Base-by-base conservation (phyloP, 1,140 invertebrate genomes). In the Laodelphax striatellus region DNA sequence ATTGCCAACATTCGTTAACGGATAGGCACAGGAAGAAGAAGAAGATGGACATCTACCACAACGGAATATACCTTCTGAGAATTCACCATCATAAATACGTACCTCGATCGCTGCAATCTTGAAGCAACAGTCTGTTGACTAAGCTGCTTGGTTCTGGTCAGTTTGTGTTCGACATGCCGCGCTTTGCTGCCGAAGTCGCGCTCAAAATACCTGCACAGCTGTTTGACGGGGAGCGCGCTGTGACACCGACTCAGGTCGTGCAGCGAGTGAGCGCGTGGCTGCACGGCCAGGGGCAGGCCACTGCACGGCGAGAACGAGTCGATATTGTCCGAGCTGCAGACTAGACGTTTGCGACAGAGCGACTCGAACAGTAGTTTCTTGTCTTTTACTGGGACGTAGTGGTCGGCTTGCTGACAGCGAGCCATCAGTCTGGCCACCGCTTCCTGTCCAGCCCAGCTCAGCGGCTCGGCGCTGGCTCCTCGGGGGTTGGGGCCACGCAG, bases 141-240 rank as follows among this genome's bases (percentile, higher is more conserved):
- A 38, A 38, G 34, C 34, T 38, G 34, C 34, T 38, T 38, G 34
- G 34, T 9, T 38, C 11, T 38, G 34, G 34, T 2, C 11, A 38
- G 4, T 38, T 13, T 38, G 34, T 38, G 10, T 3, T 31, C 13
- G 8, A n/a, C 10, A 8, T 38, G 34, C 3, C 34, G 34, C 9
- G 34, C 34, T 50, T 50, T 42, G 42, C n/a, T n/a, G 16, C 24
- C 42, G 57, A 17, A 31, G 44, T 24, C 44, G 46, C 70, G 71
- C 58, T 82, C 80, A 64, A 82, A 82, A 60, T 81, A 79, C 63
- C 80, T 73, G 62, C 80, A 82, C 72, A 82, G 81, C 59, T 82
- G 78, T 9, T 79, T 70, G 0, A 82, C 81, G 0, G 75, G 74
- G 3, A 38, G 34, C 0, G 75, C 66, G 0, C 69, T 63, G 21